phyloP scores from a whole-genome alignment of 2,113 vertebrate genomes.

The Pelusios castaneus region DNA sequence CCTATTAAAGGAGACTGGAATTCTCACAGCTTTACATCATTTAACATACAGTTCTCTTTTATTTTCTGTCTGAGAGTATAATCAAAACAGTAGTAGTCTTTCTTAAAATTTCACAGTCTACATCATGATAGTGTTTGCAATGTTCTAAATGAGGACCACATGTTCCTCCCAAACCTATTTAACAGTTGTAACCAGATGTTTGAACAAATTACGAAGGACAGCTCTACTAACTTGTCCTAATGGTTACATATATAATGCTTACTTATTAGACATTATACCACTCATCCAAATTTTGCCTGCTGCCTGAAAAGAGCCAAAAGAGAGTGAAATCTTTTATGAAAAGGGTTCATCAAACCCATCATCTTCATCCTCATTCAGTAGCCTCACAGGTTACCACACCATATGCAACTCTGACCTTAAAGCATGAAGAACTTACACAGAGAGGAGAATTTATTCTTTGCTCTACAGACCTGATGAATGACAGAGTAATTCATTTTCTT shows the following conservation, averaged over 20 bases:
- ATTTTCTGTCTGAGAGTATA: constrained; percentile 63
- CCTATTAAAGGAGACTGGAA: constrained; percentile 32
- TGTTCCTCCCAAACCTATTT: constrained; percentile 60
- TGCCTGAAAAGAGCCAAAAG: not conserved
- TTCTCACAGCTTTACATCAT: constrained; percentile 29
- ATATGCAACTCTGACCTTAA: not conserved
- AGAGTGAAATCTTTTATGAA: not conserved
- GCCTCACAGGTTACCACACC: not conserved
- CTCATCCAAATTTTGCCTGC: constrained; percentile 15
- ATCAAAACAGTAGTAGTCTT: constrained; percentile 74
- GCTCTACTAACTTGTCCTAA: constrained; percentile 33
- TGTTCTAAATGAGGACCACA: constrained; percentile 74
- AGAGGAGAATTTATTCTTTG: constrained; percentile 11
- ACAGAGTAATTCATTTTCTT: constrained; percentile 46
- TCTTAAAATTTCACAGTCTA: constrained; percentile 71
- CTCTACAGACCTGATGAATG: constrained; percentile 31
- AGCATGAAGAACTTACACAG: constrained; percentile 5
- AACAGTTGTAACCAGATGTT: constrained; percentile 75
- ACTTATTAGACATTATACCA: not conserved
- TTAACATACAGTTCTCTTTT: constrained; percentile 13
- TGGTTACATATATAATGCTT: constrained; percentile 20
- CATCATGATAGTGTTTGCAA: constrained; percentile 58
- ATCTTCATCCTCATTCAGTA: not conserved
- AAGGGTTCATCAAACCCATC: not conserved
- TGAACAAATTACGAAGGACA: constrained; percentile 64